These are phyloP conservation scores for Alviniconcha strummeri DNA, from an alignment of 2,888 invertebrate genomes.

Conservation along the genomic window DNA sequence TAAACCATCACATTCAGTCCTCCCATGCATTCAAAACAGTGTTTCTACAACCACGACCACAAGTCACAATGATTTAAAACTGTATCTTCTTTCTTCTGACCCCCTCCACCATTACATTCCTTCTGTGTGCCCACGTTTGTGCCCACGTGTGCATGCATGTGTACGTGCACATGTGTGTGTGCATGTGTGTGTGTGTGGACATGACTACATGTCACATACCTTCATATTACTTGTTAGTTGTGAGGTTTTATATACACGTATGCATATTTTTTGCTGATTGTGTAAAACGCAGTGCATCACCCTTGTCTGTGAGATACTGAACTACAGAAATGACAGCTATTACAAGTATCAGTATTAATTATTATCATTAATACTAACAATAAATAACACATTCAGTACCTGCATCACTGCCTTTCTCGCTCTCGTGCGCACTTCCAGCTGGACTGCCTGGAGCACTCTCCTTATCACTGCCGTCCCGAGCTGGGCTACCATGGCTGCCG, in stretches of 20 bases:
- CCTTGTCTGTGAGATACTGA: too few relatives aligned
- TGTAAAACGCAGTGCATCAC: too few relatives aligned
- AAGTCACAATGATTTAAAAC: not conserved
- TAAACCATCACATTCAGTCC: too few relatives aligned
- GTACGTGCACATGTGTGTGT: not conserved
- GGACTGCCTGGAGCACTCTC: constrained; percentile 17
- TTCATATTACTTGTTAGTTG: constrained; percentile 25
- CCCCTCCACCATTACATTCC: not conserved
- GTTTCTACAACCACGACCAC: not conserved
- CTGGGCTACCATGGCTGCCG: constrained; percentile 17
- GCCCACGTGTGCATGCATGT: not conserved
- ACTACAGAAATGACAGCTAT: too few relatives aligned
- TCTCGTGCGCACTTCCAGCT: constrained; percentile 32
- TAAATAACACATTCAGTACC: constrained; percentile 5
- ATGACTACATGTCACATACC: not conserved
- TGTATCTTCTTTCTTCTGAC: not conserved
- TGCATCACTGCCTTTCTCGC: constrained; percentile 37
- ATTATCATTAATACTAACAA: too few relatives aligned
- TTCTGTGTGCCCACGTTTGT: not conserved
- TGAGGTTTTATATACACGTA: too few relatives aligned
- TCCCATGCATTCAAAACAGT: too few relatives aligned
- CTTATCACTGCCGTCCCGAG: constrained; percentile 24
- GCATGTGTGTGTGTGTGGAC: not conserved
- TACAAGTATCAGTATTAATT: too few relatives aligned
- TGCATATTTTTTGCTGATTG: too few relatives aligned